phyloP scores from a whole-genome alignment of 2,113 vertebrate genomes.

The Melanocharis versteri region DNA sequence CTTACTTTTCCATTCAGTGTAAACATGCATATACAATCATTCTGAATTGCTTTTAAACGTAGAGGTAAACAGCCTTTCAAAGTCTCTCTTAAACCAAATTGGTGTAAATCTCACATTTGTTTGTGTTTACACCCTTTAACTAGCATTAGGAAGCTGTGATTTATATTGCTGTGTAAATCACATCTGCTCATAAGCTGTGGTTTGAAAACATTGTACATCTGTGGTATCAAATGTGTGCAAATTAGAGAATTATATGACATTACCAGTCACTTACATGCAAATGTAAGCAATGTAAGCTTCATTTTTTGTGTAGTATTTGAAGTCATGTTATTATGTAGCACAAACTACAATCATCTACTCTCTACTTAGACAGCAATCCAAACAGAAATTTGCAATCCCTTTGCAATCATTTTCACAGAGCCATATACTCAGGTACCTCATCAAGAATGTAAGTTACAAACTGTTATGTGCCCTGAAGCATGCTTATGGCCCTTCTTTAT shows the following conservation, averaged over 20 bases:
- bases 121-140: slow-evolving; percentile 26
- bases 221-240: slow-evolving; percentile 35
- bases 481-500: neutral
- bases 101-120: slow-evolving; percentile 11
- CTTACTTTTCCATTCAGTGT: neutral
- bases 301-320: neutral
- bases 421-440: neutral
- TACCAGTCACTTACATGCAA: slow-evolving; percentile 45
- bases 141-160: slow-evolving; percentile 35
- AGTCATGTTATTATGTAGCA: neutral
- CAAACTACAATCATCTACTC: slow-evolving; percentile 23
- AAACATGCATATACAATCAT: neutral
- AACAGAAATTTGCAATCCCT: neutral
- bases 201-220: slow-evolving; percentile 42
- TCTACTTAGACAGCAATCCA: neutral
- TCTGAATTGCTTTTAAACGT: neutral
- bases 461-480: neutral
- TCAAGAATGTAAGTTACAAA: neutral
- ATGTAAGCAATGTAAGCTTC: neutral
- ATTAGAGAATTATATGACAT: slow-evolving; percentile 51
- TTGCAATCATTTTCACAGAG: neutral
- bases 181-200: slow-evolving; percentile 41
- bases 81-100: neutral
- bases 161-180: slow-evolving; percentile 55
- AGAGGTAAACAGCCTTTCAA: neutral